Base-by-base conservation (phyloP, 2,113 vertebrate species). In the Megaceryle maxima region DNA sequence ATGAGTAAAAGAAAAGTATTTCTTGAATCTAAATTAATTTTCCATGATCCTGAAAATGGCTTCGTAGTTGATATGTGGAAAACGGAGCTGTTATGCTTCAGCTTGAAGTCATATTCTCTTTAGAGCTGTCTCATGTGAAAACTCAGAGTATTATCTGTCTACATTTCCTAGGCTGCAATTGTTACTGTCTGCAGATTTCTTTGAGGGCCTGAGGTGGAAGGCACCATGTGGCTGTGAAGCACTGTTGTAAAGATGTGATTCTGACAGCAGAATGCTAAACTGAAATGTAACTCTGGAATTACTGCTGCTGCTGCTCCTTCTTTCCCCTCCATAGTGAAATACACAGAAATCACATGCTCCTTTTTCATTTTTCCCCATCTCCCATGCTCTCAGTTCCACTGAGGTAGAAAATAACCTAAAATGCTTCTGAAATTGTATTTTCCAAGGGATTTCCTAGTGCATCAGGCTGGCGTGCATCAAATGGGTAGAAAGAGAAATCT, bases 341-440 rank as follows among this genome's bases (percentile, higher is more conserved):
- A 87, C 53, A 82, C 16, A 69, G 62, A 96, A 87, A 87, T 88
- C n/a, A 93, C 80, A 89, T 53, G 43, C 20, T 91, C 46, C 74
- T 69, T 48, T 43, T 87, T 56, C 33, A 53, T 93, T 76, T 8
- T 68, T 24, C n/a, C n/a, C 68, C 11, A 24, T 81, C 56, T 93
- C 31, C 53, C 43, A 66, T 94, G 53, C 60, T 92, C 51, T 82
- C 72, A 53, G 69, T 90, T 94, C 74, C 55, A 92, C 60, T 88
- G 90, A 94, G 77, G 75, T 62, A 95, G 95, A 95, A 95, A 96
- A 92, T 90, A 91, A 88, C 76, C 41, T 96, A 67, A 88, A 95
- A 96, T 84, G 43, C 79, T 96, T 88, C 92, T 92, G 84, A 96
- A 94, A 85, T 94, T 73, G 76, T 75, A 91, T 96, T 97, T 97